Percentiles rank a stretch among this genome's conserved stretches.
Evolutionary conservation across 2,888 invertebrate species (phyloP).

Genomic region (Xestoiulus laeticollis): DNA sequence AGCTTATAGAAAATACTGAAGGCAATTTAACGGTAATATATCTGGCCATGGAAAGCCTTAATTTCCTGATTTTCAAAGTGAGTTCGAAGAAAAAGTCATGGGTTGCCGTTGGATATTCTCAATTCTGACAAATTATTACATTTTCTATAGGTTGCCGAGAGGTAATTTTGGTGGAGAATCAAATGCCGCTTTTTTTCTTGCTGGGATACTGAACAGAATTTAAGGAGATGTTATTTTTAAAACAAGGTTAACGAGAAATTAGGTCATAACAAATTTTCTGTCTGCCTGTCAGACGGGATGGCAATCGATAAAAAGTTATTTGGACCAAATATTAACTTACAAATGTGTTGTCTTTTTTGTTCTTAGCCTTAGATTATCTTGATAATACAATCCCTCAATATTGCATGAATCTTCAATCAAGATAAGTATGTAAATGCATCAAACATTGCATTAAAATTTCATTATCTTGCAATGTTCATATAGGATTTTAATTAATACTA

Average conservation of each 20-base stretch:
- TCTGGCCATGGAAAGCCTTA: not conserved
- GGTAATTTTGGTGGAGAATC: not conserved
- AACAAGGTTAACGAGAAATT: not conserved
- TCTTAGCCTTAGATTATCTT: no score
- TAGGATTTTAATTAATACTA: no score
- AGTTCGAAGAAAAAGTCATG: not conserved
- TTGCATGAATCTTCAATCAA: no score
- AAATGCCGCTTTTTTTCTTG: not conserved
- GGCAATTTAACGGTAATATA: not conserved
- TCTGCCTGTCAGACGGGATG: no score
- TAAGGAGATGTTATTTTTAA: not conserved
- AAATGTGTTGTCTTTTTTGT: no score
- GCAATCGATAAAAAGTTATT: no score
- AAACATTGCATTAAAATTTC: no score
- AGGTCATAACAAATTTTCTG: not conserved
- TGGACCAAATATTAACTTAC: no score
- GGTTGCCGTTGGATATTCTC: not conserved
- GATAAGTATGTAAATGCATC: no score
- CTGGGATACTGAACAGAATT: not conserved
- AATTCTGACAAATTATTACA: not conserved
- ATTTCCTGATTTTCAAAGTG: not conserved
- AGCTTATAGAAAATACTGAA: not conserved
- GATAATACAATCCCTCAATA: no score
- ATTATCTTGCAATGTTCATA: no score
- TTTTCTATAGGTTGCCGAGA: not conserved